Evolutionary conservation across 1,140 invertebrate species (phyloP).

Genomic region (Drosophila sturtevanti): DNA sequence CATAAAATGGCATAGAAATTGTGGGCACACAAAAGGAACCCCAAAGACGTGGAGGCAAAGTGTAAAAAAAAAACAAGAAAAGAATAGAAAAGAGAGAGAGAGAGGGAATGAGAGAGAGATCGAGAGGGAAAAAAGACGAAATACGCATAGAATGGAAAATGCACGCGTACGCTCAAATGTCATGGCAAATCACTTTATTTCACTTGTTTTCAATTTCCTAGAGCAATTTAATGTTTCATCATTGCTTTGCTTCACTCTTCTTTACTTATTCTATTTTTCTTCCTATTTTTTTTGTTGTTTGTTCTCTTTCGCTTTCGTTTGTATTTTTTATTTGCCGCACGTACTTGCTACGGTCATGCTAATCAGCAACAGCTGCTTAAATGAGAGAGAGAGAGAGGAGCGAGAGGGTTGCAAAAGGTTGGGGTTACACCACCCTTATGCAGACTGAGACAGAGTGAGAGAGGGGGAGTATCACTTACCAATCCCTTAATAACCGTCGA

Average conservation of each 20-base stretch:
- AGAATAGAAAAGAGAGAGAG: not conserved
- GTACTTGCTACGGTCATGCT: slow-evolving; percentile 44
- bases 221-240: slow-evolving; percentile 27
- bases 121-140: slow-evolving; percentile 20
- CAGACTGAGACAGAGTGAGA: no score
- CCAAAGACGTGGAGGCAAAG: slow-evolving; percentile 11
- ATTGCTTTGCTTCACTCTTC: not conserved
- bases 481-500: slow-evolving; percentile 30
- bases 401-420: no score
- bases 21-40: slow-evolving; percentile 69
- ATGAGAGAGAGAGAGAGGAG: not conserved
- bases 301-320: not conserved
- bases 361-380: slow-evolving; percentile 48
- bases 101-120: not conserved
- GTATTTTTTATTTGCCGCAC: slow-evolving; percentile 15
- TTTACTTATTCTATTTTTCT: not conserved
- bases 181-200: slow-evolving; percentile 79
- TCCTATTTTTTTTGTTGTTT: not conserved
- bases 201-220: slow-evolving; percentile 77
- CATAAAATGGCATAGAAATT: slow-evolving; percentile 77
- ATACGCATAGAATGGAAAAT: slow-evolving; percentile 55
- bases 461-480: not conserved
- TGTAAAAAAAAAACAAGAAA: not conserved
- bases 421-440: not conserved
- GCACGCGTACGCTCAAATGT: slow-evolving; percentile 76